Evolutionary conservation across 2,797 vertebrate genomes (phyloP), one percentile per base, ranked within the genome.

Genomic region (Lycodopsis pacificus): DNA sequence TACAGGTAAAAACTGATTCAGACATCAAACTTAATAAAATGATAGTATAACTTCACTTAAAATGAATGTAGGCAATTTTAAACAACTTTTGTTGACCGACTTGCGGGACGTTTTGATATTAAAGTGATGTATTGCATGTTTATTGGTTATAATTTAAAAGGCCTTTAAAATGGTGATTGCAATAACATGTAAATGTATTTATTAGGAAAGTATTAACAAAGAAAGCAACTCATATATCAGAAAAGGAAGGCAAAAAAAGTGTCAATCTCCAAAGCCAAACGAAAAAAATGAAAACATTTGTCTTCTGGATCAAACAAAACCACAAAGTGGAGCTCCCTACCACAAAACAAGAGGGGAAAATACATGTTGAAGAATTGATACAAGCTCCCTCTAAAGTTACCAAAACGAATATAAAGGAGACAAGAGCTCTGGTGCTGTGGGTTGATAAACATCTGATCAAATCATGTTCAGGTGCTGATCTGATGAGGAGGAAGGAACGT

Each of bases 331-430:
- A 53, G 51, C 51, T 53, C 51, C 22, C 0, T 53, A 1, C n/a
- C 0, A 51, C n/a, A 51, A 53, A 53, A 0, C 22, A 25, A 5
- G 30, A 30, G 30, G 4, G 7, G 0, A 30, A 0, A 56, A 56
- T 27, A 17, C 8, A 30, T 32, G 30, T 32, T 27, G 53, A 0
- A 15, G 14, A 56, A 56, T 25, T 7, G 0, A 15, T 46, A 25
- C 22, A 27, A 48, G 19, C 1, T 25, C 15, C 0, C 14, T 0
- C 27, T 15, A 56, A 14, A 56, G 5, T 56, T 15, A 30, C 13
- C 14, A 30, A 30, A 56, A 15, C 13, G 0, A 56, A 56, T 4
- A 53, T 30, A 56, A 56, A 30, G 25, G 25, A 56, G 27, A 27
- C 27, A 0, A 32, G 51, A 11, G 30, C 25, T 15, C 7, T 1